Conservation (phyloP, 2,113 vertebrate genomes). For the Syngnathus typhle region DNA sequence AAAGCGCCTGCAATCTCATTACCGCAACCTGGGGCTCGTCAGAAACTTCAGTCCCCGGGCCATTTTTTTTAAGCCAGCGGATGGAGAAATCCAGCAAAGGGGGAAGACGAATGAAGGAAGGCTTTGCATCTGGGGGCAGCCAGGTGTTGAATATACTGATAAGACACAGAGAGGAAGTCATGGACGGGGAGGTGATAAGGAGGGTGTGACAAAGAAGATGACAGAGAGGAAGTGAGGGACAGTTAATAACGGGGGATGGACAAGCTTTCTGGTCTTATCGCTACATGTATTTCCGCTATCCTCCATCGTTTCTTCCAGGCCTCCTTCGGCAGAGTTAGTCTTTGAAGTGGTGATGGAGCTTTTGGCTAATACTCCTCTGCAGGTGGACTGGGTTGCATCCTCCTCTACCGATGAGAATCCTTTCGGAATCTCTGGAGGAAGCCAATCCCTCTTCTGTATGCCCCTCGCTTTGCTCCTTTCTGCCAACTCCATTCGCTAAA, state of each 20-base stretch:
- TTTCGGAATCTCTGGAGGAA: conserved; percentile 51
- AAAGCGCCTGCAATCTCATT: conserved; percentile 62
- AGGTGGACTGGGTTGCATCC: conserved; percentile 54
- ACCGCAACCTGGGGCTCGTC: conserved; percentile 52
- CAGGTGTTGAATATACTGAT: conserved; percentile 57
- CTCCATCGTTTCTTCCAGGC: conserved; percentile 47
- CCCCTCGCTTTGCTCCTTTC: conserved; percentile 32
- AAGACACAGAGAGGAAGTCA: conserved; percentile 39
- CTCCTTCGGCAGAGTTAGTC: conserved; percentile 46
- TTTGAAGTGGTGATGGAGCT: conserved; percentile 69
- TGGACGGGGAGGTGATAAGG: conserved; percentile 40
- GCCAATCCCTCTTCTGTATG: conserved; percentile 41
- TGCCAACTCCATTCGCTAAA: conserved; percentile 42
- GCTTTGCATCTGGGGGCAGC: conserved; percentile 21
- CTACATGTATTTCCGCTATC: conserved; percentile 39
- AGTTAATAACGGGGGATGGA: conserved; percentile 18
- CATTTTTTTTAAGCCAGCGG: conserved; percentile 46
- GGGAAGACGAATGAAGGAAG: conserved; percentile 22
- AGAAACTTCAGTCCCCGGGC: conserved; percentile 32
- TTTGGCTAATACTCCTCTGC: conserved; percentile 56
- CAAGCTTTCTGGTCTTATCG: conserved; percentile 38
- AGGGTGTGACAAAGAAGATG: conserved; percentile 38
- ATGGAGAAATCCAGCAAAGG: conserved; percentile 42
- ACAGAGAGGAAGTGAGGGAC: conserved; percentile 36
- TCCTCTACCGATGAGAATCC: conserved; percentile 45